phyloP scores from a whole-genome alignment of 1,140 invertebrate genomes.

The Palaemon carinicauda region DNA sequence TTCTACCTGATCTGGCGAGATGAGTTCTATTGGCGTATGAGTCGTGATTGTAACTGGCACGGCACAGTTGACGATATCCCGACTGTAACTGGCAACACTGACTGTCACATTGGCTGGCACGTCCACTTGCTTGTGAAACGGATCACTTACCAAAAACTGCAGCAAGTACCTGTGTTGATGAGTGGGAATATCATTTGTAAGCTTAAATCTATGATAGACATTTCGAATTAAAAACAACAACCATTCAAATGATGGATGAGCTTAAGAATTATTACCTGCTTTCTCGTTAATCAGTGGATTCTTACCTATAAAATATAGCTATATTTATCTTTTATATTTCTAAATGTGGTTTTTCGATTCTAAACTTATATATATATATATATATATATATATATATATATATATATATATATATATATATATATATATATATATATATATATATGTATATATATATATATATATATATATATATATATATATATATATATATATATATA shows the following conservation, averaged over 20 bases:
- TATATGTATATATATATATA: background rate
- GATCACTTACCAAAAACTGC: slow-evolving; percentile 28
- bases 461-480: too few relatives aligned
- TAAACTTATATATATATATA: background rate
- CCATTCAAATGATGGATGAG: too few relatives aligned
- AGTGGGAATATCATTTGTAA: too few relatives aligned
- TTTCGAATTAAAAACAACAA: too few relatives aligned
- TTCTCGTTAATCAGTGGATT: too few relatives aligned
- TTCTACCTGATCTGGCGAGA: background rate
- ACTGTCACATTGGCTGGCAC: slow-evolving; percentile 34
- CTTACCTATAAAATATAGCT: background rate
- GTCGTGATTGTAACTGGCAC: slow-evolving; percentile 12
- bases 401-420: background rate
- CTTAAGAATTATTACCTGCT: too few relatives aligned
- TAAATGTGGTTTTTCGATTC: too few relatives aligned
- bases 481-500: too few relatives aligned
- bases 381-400: background rate
- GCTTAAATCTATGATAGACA: too few relatives aligned
- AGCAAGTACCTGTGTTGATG: slow-evolving; percentile 5
- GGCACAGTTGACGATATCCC: slow-evolving; percentile 6
- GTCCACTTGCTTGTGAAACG: background rate
- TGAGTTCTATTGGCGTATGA: slow-evolving; percentile 12
- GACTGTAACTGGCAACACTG: background rate
- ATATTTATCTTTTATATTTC: background rate
- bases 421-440: background rate